Conservation (phyloP, 2,113 vertebrate species). For the Rhynchopsitta pachyrhyncha region DNA sequence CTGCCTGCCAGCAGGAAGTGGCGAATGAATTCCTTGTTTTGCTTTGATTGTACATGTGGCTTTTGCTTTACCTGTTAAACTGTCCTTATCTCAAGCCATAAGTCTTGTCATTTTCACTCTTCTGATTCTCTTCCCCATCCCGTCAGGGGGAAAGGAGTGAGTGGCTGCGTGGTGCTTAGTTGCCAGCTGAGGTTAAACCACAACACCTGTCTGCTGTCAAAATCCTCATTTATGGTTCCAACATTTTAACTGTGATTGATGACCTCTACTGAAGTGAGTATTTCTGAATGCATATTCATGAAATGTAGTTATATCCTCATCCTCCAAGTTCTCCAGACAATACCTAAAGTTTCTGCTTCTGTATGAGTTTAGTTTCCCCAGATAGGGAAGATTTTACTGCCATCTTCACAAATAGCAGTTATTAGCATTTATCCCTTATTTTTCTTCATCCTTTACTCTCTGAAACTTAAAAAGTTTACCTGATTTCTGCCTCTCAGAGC, state of each 20-base stretch:
- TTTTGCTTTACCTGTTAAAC: background rate
- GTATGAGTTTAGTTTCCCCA: background rate
- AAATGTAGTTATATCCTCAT: background rate
- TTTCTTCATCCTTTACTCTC: background rate
- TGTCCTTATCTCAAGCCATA: background rate
- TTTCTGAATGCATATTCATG: background rate
- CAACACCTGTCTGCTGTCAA: background rate
- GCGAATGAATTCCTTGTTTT: background rate
- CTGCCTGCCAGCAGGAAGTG: too few species aligned
- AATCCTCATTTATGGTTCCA: background rate
- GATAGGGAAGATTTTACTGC: background rate
- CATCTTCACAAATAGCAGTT: background rate
- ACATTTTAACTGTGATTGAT: background rate
- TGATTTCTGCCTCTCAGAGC: background rate
- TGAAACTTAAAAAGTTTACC: background rate
- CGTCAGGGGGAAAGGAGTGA: background rate
- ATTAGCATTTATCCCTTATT: background rate
- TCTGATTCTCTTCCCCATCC: background rate
- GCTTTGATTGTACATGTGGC: background rate
- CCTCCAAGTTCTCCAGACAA: background rate
- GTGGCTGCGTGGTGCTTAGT: background rate
- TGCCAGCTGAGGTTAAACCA: background rate
- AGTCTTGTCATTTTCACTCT: background rate
- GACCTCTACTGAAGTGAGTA: background rate
- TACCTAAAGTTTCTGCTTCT: background rate